These are phyloP conservation scores for Eutrigla gurnardus DNA, from an alignment of 2,797 vertebrate species.

Conservation along the genomic window DNA sequence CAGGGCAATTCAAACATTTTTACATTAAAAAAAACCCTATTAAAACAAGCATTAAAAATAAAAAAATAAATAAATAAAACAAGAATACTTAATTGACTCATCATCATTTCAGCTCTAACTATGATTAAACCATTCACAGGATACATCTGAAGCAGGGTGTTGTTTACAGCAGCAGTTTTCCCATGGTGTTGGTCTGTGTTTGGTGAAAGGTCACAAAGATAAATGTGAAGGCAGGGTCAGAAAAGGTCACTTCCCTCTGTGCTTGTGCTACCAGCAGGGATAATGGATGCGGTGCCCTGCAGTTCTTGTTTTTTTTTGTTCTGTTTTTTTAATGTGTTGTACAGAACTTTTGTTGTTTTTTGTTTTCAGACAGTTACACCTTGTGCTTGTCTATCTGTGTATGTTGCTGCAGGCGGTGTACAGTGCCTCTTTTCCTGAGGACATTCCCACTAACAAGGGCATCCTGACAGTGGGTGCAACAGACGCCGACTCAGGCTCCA, in stretches of 20 bases:
- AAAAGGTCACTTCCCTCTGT: constrained; percentile 36
- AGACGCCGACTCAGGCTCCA: constrained; percentile 93
- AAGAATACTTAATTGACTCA: background rate
- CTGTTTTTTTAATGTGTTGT: constrained; percentile 42
- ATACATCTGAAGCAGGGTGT: background rate
- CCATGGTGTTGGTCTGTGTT: constrained; percentile 8
- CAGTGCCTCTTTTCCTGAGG: constrained; percentile 90
- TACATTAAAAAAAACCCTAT: too few relatives aligned
- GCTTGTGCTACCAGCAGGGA: constrained; percentile 38
- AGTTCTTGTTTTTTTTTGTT: constrained; percentile 43
- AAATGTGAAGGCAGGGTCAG: constrained; percentile 27
- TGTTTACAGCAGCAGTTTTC: background rate
- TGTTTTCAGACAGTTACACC: constrained; percentile 19
- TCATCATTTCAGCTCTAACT: background rate
- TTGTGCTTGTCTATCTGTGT: constrained; percentile 32
- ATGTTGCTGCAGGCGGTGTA: constrained; percentile 85
- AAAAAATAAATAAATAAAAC: too few relatives aligned
- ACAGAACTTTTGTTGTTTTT: constrained; percentile 15
- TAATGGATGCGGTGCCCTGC: constrained; percentile 46
- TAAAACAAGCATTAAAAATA: too few relatives aligned
- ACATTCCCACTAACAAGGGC: constrained; percentile 88
- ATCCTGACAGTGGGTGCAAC: constrained; percentile 91
- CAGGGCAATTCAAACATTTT: too few relatives aligned
- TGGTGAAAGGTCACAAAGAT: constrained; percentile 37
- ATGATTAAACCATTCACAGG: background rate